A percentile compares a stretch with the other conserved stretches of the same genome.
phyloP scores from a whole-genome alignment of 2,797 vertebrate genomes.

The Loriculus beryllinus region DNA sequence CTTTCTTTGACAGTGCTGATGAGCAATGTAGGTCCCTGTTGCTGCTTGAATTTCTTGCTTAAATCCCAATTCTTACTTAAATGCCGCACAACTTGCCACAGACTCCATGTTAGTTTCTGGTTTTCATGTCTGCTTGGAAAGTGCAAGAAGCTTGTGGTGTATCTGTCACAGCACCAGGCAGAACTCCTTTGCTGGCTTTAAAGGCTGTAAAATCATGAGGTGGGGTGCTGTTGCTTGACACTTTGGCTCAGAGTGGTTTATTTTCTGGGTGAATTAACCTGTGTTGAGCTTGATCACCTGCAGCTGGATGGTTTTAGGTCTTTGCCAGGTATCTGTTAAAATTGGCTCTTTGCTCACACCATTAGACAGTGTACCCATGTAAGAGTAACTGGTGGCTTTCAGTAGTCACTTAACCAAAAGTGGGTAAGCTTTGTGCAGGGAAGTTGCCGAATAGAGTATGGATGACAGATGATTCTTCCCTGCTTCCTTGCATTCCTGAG shows the following conservation, averaged over 20 bases:
- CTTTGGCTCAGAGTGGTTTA: background rate
- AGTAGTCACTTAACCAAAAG: background rate
- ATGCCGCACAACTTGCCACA: background rate
- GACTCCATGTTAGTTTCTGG: background rate
- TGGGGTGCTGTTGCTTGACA: background rate
- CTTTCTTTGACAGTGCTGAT: background rate
- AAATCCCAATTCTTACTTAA: background rate
- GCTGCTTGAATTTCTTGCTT: background rate
- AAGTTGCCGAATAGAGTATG: background rate
- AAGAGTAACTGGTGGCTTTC: background rate
- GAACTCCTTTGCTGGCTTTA: background rate
- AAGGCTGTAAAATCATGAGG: background rate
- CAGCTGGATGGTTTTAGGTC: background rate
- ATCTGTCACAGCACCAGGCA: background rate
- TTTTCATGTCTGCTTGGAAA: background rate
- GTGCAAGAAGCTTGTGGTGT: background rate
- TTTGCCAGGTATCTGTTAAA: background rate
- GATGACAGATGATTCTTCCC: background rate
- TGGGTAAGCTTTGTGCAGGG: background rate
- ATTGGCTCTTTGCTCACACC: rapidly evolving
- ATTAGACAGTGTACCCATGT: background rate
- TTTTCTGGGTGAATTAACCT: background rate
- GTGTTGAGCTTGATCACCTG: background rate
- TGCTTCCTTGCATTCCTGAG: background rate
- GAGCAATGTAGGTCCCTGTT: background rate